Percentiles rank a stretch among this genome's conserved stretches.
Conservation (phyloP, 53 echinoderm and acorn worm species). For the Holothuria scabra region DNA sequence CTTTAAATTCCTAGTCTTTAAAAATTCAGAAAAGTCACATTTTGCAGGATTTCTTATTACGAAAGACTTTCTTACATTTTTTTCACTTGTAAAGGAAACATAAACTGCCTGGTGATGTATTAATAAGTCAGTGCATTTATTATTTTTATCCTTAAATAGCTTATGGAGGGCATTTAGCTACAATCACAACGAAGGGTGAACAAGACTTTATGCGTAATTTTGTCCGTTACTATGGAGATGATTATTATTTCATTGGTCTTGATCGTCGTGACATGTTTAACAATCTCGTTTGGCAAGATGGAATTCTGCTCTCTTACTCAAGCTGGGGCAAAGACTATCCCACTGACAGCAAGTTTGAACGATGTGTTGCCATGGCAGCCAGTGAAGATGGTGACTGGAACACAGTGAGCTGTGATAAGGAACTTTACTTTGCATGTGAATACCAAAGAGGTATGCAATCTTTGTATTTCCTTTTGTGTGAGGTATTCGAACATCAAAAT, state of each 20-base stretch:
- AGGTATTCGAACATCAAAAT: too few species aligned
- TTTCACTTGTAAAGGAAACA: neutral
- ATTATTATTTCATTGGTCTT: slow-evolving; percentile 74
- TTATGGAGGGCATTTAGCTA: slow-evolving; percentile 65
- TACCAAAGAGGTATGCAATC: slow-evolving; percentile 68
- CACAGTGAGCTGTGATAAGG: slow-evolving; percentile 65
- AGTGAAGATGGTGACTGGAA: slow-evolving; percentile 65
- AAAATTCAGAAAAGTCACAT: too few species aligned
- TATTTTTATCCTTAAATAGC: neutral
- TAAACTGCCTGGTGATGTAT: neutral
- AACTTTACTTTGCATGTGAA: slow-evolving; percentile 73
- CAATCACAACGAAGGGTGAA: slow-evolving; percentile 69
- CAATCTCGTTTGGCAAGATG: slow-evolving; percentile 68
- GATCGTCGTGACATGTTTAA: slow-evolving; percentile 65
- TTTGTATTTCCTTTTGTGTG: too few species aligned
- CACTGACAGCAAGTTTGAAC: slow-evolving; percentile 55
- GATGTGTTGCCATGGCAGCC: slow-evolving; percentile 73
- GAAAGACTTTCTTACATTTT: neutral
- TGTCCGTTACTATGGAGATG: slow-evolving; percentile 59
- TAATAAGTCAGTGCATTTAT: neutral
- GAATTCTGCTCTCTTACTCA: slow-evolving; percentile 64
- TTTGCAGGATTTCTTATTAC: too few species aligned
- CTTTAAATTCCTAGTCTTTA: too few species aligned
- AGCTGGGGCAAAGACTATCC: slow-evolving; percentile 67
- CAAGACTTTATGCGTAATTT: slow-evolving; percentile 70